Evolutionary conservation across 2,888 invertebrate genomes (phyloP).

Genomic region (Chrysina gloriosa): DNA sequence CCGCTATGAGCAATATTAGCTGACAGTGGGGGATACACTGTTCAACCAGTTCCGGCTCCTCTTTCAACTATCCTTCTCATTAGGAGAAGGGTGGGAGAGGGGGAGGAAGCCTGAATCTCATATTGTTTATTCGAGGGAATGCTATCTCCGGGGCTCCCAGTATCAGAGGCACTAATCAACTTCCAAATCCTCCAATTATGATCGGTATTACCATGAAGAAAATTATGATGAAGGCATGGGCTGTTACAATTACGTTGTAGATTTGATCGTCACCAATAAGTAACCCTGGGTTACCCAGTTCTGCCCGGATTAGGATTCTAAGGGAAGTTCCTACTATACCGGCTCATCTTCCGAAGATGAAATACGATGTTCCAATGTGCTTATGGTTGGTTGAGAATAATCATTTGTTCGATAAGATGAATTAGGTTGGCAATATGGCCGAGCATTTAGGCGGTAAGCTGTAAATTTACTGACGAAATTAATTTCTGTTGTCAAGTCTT

Average conservation of each 20-base stretch:
- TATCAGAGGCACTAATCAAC: conserved; percentile 83
- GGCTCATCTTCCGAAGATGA: conserved; percentile 75
- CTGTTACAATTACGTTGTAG: conserved; percentile 83
- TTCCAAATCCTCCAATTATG: conserved; percentile 90
- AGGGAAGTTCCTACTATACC: conserved; percentile 78
- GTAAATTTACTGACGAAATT: conserved; percentile 68
- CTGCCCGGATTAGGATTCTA: conserved; percentile 78
- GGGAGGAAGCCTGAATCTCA: conserved; percentile 85
- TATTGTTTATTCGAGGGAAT: conserved; percentile 86
- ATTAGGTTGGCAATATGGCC: no score
- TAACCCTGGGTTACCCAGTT: conserved; percentile 75
- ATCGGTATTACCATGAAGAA: no score
- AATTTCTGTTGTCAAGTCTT: no score
- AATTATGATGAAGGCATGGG: conserved; percentile 85
- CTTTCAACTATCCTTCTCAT: conserved; percentile 74
- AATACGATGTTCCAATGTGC: conserved; percentile 85
- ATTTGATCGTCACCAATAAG: conserved; percentile 80
- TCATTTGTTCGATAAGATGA: conserved; percentile 75
- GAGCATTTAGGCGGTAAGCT: conserved; percentile 73
- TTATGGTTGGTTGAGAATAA: conserved; percentile 80
- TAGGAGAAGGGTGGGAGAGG: conserved; percentile 70
- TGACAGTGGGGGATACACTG: conserved; percentile 79
- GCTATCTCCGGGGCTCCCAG: conserved; percentile 83
- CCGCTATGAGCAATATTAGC: conserved; percentile 73
- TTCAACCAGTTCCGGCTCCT: conserved; percentile 83